Evolutionary conservation across 2,888 invertebrate genomes (phyloP).

Genomic region (Epistrophe grossulariae): DNA sequence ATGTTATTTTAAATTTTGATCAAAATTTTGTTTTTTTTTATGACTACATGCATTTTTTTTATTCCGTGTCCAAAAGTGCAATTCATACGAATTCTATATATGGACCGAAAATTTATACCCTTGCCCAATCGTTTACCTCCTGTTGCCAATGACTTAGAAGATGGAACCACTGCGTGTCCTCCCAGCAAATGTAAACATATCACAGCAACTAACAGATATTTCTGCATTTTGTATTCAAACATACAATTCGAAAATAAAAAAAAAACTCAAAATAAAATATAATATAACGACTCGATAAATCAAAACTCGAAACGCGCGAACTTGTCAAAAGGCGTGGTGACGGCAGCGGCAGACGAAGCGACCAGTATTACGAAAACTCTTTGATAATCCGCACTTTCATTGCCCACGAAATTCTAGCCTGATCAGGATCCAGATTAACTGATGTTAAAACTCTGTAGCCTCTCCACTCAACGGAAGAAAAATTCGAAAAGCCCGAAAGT

Average conservation of each 20-base stretch:
- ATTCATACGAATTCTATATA: constrained; percentile 8
- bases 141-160: constrained; percentile 77
- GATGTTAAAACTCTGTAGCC: constrained; percentile 24
- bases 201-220: constrained; percentile 82
- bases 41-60: constrained; percentile 15
- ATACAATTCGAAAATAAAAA: constrained; percentile 16
- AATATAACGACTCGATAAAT: constrained; percentile 22
- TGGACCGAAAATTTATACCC: constrained; percentile 56
- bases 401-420: constrained; percentile 52
- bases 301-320: constrained; percentile 35
- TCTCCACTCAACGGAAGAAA: constrained; percentile 44
- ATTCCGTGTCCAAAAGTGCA: constrained; percentile 67
- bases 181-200: constrained; percentile 82
- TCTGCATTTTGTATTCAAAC: constrained; percentile 79
- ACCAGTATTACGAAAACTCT: constrained; percentile 57
- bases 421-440: constrained; percentile 38
- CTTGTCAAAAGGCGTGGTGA: constrained; percentile 36
- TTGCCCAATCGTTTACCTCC: constrained; percentile 79
- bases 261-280: constrained; percentile 31
- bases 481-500: constrained; percentile 39
- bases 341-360: constrained; percentile 12
- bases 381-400: constrained; percentile 64
- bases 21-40: constrained; percentile 15
- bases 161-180: constrained; percentile 80
- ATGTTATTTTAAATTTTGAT: constrained; percentile 24